Evolutionary conservation across 1,140 invertebrate genomes (phyloP), one percentile per base, ranked within the genome.

Genomic region (Dendrolimus punctatus): DNA sequence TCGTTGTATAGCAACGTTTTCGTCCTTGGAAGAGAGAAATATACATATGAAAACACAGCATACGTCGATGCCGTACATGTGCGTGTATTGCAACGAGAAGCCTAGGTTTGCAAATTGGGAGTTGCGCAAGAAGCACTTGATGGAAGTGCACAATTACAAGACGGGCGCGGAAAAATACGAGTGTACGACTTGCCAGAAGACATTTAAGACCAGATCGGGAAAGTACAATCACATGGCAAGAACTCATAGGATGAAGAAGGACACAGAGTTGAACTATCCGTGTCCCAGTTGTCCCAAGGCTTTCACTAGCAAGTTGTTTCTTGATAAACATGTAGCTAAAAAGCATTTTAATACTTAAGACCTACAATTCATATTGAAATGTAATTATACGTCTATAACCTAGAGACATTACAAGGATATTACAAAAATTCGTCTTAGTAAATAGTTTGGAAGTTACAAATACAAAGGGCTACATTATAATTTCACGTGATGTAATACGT

Each of bases 221-320:
- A 83, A 82, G 51, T 85, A 82, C 45, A 84, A 85, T 51, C 82
- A 85, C 51, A 82, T 85, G 79, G 69, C 72, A 5, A 71, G 76
- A 51, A 76, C 73, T 3, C 82, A 85, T 60, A 62, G 71, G 36
- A 62, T 77, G 9, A 81, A 84, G 55, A 81, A 80, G 49, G 76
- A 83, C 8, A 62, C 72, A 1, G 81, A 81, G 57, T 49, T 81
- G 5, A 76, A 73, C 49, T 85, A 77, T 53, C 71, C 73, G 0
- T 85, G 82, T 42, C 66, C 70, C 10, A 74, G 62, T 56, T 85
- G 82, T 41, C 74, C 80, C 0, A 80, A 77, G 57, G 79, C 77
- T 1, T 83, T 83, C 47, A 83, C 78, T 0, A 83, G 77, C 36
- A 76, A 85, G 58, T 53, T 85, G 50, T 82, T 83, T 61, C 58